phyloP scores from a whole-genome alignment of 1,140 invertebrate species.

The Ceratitis capitata region DNA sequence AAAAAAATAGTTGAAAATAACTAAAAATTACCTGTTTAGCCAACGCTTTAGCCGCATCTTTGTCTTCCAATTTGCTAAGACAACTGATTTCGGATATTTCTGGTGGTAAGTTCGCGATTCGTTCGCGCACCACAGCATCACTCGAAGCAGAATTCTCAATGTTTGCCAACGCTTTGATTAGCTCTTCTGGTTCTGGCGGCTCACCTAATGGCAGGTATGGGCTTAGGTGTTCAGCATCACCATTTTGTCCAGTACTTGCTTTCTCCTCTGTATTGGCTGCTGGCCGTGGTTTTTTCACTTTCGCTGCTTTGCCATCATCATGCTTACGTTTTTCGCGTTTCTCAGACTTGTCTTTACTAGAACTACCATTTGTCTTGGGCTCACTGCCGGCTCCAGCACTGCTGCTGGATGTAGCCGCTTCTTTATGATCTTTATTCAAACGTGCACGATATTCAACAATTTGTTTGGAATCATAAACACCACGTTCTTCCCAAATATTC shows the following conservation, averaged over 20 bases:
- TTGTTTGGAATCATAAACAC: conserved; percentile 83
- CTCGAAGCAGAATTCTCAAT: conserved; percentile 94
- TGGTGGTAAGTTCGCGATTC: conserved; percentile 91
- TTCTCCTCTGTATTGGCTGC: neutral
- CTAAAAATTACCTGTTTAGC: conserved; percentile 53
- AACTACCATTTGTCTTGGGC: conserved; percentile 41
- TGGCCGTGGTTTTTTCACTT: conserved; percentile 42
- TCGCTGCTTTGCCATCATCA: conserved; percentile 48
- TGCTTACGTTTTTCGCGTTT: conserved; percentile 54
- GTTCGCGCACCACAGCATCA: conserved; percentile 90
- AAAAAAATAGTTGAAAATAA: neutral
- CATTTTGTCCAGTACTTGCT: conserved; percentile 57
- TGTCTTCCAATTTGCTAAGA: conserved; percentile 82
- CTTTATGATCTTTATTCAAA: conserved; percentile 44
- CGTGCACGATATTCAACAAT: conserved; percentile 74
- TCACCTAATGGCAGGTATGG: conserved; percentile 81
- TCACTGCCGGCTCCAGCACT: conserved; percentile 45
- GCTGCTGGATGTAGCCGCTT: conserved; percentile 47
- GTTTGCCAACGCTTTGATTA: conserved; percentile 84
- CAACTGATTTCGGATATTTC: conserved; percentile 93
- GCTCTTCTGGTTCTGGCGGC: conserved; percentile 88
- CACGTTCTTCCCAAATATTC: conserved; percentile 91
- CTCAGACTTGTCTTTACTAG: conserved; percentile 52
- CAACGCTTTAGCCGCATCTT: conserved; percentile 59
- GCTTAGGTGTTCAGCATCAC: conserved; percentile 68